These are phyloP conservation scores for Chrysodeixis includens DNA, from an alignment of 2,888 invertebrate species.

Conservation along the genomic window DNA sequence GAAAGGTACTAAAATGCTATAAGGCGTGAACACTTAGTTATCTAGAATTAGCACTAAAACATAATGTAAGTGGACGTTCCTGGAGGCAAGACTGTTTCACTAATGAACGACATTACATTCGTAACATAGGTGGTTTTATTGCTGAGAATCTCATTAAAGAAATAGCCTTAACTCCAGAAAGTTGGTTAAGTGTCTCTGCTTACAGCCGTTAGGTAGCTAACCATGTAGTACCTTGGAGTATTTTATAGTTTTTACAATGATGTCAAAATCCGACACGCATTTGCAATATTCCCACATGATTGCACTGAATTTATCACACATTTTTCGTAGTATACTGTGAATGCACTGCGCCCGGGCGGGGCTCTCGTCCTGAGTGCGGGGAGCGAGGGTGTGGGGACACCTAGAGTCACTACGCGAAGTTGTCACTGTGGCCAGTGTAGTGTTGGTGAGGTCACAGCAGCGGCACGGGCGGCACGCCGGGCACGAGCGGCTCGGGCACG, in stretches of 20 bases:
- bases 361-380: constrained; percentile 44
- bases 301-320: constrained; percentile 83
- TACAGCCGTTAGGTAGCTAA: constrained; percentile 61
- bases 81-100: constrained; percentile 61
- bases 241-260: constrained; percentile 52
- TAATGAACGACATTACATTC: constrained; percentile 47
- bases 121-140: constrained; percentile 18
- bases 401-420: constrained; percentile 60
- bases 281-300: constrained; percentile 73
- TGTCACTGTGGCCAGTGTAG: constrained; percentile 74
- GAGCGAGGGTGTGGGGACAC: constrained; percentile 40
- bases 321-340: constrained; percentile 61
- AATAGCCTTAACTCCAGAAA: constrained; percentile 63
- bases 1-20: constrained; percentile 64
- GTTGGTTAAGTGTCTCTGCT: constrained; percentile 61
- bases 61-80: constrained; percentile 55
- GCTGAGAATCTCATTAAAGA: constrained; percentile 54
- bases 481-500: constrained; percentile 84
- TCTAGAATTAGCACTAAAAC: constrained; percentile 64
- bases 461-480: constrained; percentile 84
- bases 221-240: constrained; percentile 67
- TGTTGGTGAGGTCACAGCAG: constrained; percentile 86
- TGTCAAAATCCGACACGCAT: constrained; percentile 54
- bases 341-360: constrained; percentile 51
- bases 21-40: constrained; percentile 73